Evolutionary conservation across 2,888 invertebrate species (phyloP), one percentile per base, ranked within the genome.

Genomic region (Chirona hameri): DNA sequence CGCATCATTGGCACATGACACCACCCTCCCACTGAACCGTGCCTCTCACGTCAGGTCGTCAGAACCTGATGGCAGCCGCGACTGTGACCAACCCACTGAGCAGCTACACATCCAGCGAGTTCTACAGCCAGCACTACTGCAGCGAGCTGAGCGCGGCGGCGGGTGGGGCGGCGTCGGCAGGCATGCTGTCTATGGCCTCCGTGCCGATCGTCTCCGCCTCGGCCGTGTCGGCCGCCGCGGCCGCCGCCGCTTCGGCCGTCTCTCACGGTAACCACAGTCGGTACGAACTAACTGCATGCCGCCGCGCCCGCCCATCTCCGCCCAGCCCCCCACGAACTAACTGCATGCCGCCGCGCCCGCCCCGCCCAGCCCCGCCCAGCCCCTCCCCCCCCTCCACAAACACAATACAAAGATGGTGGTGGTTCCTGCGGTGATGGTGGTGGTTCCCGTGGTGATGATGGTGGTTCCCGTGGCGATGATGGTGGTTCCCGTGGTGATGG

Each of bases 211-310:
- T 12, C 52, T 12, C 52, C 15, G 52, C 52, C 52, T 1, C 52
- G 7, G 52, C 52, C 52, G 52, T 12, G 7, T 12, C 52, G 7
- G 12, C 52, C 52, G 52, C 12, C 1, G 5, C 52, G 15, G 5
- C 52, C 52, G 1, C 76, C 24, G 39, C 76, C 76, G 39, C 7
- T 10, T 24, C 76, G 9, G 39, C 24, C 24, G 52, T 52, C 52
- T 52, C 52, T 52, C 52, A 52, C 52, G 46, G 76, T 76, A 76
- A 24, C 24, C 76, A 76, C 76, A 76, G 76, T 76, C 39, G 76
- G 76, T 76, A 76, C 76, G 76, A 24, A 76, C 76, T 76, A 76
- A 76, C 76, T 0, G n/a, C 60, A 60, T 24, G 60, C 21, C 60
- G 39, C 39, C 39, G 39, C 39, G 39, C 39, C 39, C 4, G 7